Evolutionary conservation across 1,140 invertebrate genomes (phyloP), one percentile per base, ranked within the genome.

Genomic region (Drosophila repletoides): DNA sequence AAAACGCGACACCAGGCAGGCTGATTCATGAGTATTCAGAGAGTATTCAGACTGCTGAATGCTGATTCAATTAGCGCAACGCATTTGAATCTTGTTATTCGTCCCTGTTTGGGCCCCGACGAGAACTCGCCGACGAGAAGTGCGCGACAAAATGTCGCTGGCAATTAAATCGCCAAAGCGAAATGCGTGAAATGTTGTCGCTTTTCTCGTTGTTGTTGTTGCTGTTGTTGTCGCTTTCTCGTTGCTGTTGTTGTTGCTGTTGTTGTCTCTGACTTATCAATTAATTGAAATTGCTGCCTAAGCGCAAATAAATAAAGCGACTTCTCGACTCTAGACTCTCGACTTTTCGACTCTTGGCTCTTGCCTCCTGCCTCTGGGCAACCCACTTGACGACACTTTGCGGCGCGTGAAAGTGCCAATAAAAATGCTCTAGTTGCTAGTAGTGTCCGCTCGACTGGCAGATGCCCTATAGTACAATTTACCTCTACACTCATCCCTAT

Each of bases 261-360:
- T 5, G 12, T 15, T 40, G 31, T 15, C 43, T 51, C 15, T 66
- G 70, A 86, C 80, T 80, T 84, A 84, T 84, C 80, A 84, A 84
- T 84, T 84, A 84, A 84, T 86, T 86, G 80, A 80, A 80, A 83
- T 83, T 84, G 79, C 79, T 61, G 79, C 51, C 72, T 66, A 83
- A 83, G 79, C 77, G 77, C 77, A 83, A 83, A 83, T 83, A 83
- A 83, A 83, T 83, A 84, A 83, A 83, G 41, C 43, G 33, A 31
- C 24, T 48, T 41, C 31, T 21, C 41, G 49, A 40, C 66, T 14
- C 29, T 24, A n/a, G 34, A 36, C 22, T 29, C 33, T 31, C 70
- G 22, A 28, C 53, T 64, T 56, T 45, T 36, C 49, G 46, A 36
- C 68, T 58, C 31, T 48, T 28, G 12, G 19, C 38, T 41, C 53